Percentiles rank a stretch among this genome's conserved stretches.
Conservation (phyloP, 2,113 vertebrate species). For the Antigone vipio region DNA sequence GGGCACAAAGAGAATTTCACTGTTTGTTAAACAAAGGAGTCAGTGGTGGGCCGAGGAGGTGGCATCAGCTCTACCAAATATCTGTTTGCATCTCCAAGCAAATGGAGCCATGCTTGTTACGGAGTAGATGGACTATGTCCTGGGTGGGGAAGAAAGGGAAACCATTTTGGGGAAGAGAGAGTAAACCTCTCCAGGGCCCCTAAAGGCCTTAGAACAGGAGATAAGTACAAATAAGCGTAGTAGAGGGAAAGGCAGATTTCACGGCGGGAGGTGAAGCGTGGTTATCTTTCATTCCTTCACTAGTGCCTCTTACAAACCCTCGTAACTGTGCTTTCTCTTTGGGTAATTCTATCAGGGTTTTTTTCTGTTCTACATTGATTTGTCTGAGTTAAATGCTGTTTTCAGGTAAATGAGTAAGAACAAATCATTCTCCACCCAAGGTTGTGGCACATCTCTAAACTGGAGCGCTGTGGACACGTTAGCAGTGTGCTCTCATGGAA, state of each 20-base stretch:
- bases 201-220: not conserved
- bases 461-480: rapidly evolving
- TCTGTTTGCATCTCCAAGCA: not conserved
- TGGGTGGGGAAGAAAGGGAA: not conserved
- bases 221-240: not conserved
- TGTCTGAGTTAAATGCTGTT: not conserved
- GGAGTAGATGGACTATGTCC: not conserved
- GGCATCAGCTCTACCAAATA: not conserved
- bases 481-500: not conserved
- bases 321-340: not conserved
- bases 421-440: not conserved
- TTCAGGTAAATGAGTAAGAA: not conserved
- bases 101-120: not conserved
- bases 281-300: not conserved
- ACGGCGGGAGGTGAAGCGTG: rapidly evolving
- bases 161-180: not conserved
- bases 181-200: not conserved
- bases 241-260: not conserved
- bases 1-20: not conserved
- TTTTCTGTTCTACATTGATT: not conserved
- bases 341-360: not conserved
- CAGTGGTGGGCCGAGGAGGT: not conserved
- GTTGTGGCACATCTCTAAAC: not conserved
- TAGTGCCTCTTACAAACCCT: not conserved
- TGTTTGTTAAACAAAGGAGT: not conserved